These are phyloP conservation scores for Blennius ocellaris DNA, from an alignment of 2,113 vertebrate genomes.

Conservation along the genomic window DNA sequence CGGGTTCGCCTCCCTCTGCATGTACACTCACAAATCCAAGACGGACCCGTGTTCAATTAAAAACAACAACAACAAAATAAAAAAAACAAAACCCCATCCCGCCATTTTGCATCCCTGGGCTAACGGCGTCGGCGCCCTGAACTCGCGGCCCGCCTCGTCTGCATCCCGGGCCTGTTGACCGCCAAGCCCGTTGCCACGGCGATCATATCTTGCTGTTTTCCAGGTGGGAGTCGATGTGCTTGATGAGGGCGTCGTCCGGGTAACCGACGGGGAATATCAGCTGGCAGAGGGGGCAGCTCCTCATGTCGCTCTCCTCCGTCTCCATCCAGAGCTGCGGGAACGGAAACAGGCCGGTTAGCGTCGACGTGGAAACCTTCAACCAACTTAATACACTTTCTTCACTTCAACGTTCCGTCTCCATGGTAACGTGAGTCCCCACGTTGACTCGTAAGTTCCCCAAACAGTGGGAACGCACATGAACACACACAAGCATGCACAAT, in stretches of 20 bases:
- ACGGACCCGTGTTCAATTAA: constrained; percentile 16
- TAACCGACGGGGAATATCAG: constrained; percentile 96
- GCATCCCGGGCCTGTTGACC: too few species aligned
- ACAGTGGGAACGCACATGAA: too few species aligned
- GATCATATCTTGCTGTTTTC: constrained; percentile 99
- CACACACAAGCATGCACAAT: too few species aligned
- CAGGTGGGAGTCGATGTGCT: constrained; percentile 98
- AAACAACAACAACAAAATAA: too few species aligned
- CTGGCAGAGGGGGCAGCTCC: constrained; percentile 97
- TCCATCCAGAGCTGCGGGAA: constrained; percentile 94
- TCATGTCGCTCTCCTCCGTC: constrained; percentile 94
- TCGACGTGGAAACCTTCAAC: too few species aligned
- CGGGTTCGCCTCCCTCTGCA: constrained; percentile 30
- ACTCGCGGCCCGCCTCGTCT: too few species aligned
- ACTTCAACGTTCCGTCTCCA: too few species aligned
- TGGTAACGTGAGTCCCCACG: too few species aligned
- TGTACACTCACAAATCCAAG: constrained; percentile 32
- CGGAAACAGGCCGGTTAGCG: too few species aligned
- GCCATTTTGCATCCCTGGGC: constrained; percentile 14
- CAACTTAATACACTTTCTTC: too few species aligned
- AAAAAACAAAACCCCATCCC: too few species aligned
- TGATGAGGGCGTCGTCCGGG: constrained; percentile 96
- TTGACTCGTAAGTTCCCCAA: too few species aligned
- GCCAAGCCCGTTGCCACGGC: constrained; percentile 41
- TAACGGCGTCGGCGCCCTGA: background rate